phyloP scores from a whole-genome alignment of 2,797 vertebrate species.

The Chaetodon trifasciatus region DNA sequence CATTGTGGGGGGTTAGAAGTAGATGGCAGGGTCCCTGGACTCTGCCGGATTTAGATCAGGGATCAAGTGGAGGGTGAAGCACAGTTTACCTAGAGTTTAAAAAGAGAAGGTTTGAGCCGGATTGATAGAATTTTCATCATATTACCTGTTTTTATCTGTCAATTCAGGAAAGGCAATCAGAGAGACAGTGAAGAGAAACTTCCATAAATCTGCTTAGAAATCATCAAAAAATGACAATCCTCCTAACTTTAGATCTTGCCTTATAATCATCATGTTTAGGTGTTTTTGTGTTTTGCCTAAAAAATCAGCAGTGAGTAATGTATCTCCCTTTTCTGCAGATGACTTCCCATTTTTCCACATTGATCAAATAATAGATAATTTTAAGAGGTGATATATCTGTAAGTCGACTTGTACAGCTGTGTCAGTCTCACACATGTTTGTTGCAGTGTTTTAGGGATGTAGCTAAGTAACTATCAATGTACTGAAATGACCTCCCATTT shows the following conservation, averaged over 20 bases:
- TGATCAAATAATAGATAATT: no score
- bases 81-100: neutral
- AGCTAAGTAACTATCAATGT: no score
- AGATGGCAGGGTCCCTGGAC: slow-evolving; percentile 5
- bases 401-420: neutral
- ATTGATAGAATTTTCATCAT: neutral
- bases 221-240: neutral
- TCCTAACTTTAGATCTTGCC: neutral
- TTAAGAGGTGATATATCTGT: neutral
- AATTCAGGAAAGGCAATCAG: neutral
- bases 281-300: no score
- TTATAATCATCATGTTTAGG: neutral
- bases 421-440: neutral
- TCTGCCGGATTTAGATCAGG: slow-evolving; percentile 12
- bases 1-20: slow-evolving; percentile 14
- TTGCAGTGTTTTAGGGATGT: no score
- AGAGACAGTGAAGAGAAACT: accelerated
- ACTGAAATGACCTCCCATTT: neutral
- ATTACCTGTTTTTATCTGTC: neutral
- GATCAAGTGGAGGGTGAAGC: slow-evolving; percentile 16
- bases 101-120: neutral
- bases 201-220: neutral
- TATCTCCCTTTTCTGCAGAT: no score
- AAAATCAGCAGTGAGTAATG: no score
- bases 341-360: neutral